Conservation (phyloP, 23 tunicate species). For the Styela clava region DNA sequence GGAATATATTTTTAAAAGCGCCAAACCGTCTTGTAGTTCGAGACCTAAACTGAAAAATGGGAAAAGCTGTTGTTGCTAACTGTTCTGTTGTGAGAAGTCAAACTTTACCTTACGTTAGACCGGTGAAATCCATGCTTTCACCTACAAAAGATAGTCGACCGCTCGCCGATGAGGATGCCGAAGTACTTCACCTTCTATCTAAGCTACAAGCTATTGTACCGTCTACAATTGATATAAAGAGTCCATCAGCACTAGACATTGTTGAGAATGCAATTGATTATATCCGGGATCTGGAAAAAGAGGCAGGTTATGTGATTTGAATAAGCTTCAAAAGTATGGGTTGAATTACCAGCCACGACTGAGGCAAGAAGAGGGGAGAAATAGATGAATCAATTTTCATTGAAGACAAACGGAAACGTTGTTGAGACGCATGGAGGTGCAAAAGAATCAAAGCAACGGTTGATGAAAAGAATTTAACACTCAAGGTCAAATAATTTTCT, state of each 20-base stretch:
- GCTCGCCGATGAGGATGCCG: not conserved
- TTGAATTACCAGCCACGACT: no score
- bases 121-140: not conserved
- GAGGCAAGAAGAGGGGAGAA: no score
- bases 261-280: slow-evolving; percentile 21
- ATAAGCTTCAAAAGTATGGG: slow-evolving; percentile 5
- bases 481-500: no score
- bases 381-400: no score
- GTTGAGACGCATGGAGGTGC: no score
- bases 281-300: slow-evolving; percentile 21
- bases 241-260: slow-evolving; percentile 8
- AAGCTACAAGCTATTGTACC: slow-evolving; percentile 15
- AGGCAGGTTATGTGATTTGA: slow-evolving; percentile 6
- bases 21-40: no score
- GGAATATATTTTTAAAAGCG: no score
- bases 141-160: not conserved
- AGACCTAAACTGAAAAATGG: not conserved
- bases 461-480: no score
- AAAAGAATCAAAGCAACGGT: no score
- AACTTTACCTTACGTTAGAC: slow-evolving; percentile 4
- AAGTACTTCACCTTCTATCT: not conserved
- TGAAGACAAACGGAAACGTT: no score
- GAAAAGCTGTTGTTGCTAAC: not conserved
- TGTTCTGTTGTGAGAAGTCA: not conserved
- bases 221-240: not conserved